phyloP scores from a whole-genome alignment of 2,888 invertebrate genomes.

The Priocnemis perturbator region DNA sequence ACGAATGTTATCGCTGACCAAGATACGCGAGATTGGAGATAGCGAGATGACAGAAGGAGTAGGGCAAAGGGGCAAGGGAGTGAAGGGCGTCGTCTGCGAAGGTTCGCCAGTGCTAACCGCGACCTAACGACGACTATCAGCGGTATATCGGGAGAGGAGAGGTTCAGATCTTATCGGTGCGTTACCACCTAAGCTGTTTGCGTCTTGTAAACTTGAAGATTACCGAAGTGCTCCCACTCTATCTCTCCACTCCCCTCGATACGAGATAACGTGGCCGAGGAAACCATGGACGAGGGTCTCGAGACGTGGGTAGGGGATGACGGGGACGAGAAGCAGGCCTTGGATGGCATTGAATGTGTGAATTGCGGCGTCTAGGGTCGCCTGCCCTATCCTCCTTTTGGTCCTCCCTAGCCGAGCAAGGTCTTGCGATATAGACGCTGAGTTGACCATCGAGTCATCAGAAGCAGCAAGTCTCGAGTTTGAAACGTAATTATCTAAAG shows the following conservation, averaged over 20 bases:
- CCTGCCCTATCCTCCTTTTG: conserved; percentile 24
- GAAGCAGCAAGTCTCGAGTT: conserved; percentile 21
- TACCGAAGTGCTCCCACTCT: conserved; percentile 46
- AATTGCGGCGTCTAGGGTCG: conserved; percentile 60
- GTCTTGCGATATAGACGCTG: conserved; percentile 32
- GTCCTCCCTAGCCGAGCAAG: conserved; percentile 24
- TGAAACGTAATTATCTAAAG: conserved; percentile 6
- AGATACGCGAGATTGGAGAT: conserved; percentile 47
- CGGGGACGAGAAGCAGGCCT: conserved; percentile 43
- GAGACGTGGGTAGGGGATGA: conserved; percentile 8
- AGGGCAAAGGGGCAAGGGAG: conserved; percentile 27
- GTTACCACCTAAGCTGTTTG: conserved; percentile 73
- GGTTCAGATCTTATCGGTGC: conserved; percentile 68
- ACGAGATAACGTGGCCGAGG: conserved; percentile 61
- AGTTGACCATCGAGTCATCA: conserved; percentile 36
- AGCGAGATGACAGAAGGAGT: conserved; percentile 37
- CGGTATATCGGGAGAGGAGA: conserved; percentile 62
- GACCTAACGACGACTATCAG: conserved; percentile 62
- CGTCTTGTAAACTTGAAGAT: conserved; percentile 71
- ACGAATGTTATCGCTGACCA: conserved; percentile 43
- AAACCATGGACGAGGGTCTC: conserved; percentile 54
- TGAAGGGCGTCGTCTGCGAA: conserved; percentile 13
- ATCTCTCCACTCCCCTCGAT: conserved; percentile 42
- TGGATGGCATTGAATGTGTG: conserved; percentile 65
- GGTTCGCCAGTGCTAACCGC: conserved; percentile 58